Evolutionary conservation across 1,140 invertebrate species (phyloP).

Genomic region (Hetaerina americana): DNA sequence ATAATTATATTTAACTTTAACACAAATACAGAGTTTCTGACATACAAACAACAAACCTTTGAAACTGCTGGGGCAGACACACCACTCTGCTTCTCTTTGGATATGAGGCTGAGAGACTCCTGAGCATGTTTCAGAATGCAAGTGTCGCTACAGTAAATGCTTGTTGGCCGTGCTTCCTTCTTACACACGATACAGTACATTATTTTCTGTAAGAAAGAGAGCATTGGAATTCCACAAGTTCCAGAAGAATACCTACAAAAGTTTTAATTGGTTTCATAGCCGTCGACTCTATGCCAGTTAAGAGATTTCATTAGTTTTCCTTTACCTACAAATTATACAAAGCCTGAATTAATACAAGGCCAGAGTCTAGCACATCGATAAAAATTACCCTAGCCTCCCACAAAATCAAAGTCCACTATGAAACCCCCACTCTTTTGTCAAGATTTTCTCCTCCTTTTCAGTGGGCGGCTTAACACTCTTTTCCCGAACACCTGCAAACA

Average conservation of each 20-base stretch:
- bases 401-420: background rate
- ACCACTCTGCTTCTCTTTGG: conserved; percentile 19
- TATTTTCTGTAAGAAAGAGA: background rate
- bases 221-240: background rate
- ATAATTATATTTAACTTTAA: too few relatives aligned
- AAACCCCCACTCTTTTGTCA: background rate
- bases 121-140: conserved; percentile 77
- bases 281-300: too few relatives aligned
- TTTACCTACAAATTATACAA: too few relatives aligned
- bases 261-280: too few relatives aligned
- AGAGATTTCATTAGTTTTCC: too few relatives aligned
- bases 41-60: background rate
- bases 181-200: conserved; percentile 20
- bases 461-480: background rate
- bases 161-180: conserved; percentile 40
- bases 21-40: too few relatives aligned
- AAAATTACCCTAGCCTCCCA: background rate
- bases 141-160: conserved; percentile 76
- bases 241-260: too few relatives aligned
- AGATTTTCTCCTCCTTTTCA: background rate
- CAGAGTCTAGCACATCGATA: background rate
- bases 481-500: conserved; percentile 3
- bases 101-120: conserved; percentile 39
- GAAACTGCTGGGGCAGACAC: background rate
- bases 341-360: background rate